These are phyloP conservation scores for Bombus huntii DNA, from an alignment of 1,140 invertebrate species.

Conservation along the genomic window DNA sequence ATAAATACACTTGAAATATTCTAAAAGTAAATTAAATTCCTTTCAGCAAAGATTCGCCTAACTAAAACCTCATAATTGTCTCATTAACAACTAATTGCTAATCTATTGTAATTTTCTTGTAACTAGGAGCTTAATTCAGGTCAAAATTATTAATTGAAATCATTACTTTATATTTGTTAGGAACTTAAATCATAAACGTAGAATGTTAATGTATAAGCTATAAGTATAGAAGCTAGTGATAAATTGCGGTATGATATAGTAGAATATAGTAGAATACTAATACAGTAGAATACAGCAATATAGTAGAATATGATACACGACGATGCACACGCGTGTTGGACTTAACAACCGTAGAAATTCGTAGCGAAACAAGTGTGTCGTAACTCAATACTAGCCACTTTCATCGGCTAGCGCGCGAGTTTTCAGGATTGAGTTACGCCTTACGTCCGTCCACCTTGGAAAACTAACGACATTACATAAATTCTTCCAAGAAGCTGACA, in stretches of 20 bases:
- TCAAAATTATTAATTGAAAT: neutral
- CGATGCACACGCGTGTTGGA: neutral
- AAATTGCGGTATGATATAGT: neutral
- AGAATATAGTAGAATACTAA: neutral
- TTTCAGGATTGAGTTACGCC: conserved; percentile 35
- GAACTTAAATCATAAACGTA: neutral
- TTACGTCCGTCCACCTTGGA: conserved; percentile 4
- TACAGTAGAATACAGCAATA: neutral
- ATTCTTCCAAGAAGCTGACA: neutral
- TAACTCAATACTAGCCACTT: conserved; percentile 39
- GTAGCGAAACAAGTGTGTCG: conserved; percentile 33
- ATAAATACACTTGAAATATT: neutral
- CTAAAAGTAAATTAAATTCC: neutral
- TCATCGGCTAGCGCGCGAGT: conserved; percentile 18
- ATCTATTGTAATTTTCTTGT: neutral
- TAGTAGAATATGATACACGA: neutral
- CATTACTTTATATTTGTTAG: neutral
- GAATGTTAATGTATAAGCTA: neutral
- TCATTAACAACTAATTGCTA: neutral
- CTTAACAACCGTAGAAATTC: conserved; percentile 42
- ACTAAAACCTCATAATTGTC: neutral
- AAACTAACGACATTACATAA: conserved; percentile 23
- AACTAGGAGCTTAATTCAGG: neutral
- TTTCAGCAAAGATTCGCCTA: neutral
- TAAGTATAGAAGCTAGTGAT: conserved; percentile 9